Evolutionary conservation across 2,888 invertebrate species (phyloP).

Genomic region (Ernsta delagoae): DNA sequence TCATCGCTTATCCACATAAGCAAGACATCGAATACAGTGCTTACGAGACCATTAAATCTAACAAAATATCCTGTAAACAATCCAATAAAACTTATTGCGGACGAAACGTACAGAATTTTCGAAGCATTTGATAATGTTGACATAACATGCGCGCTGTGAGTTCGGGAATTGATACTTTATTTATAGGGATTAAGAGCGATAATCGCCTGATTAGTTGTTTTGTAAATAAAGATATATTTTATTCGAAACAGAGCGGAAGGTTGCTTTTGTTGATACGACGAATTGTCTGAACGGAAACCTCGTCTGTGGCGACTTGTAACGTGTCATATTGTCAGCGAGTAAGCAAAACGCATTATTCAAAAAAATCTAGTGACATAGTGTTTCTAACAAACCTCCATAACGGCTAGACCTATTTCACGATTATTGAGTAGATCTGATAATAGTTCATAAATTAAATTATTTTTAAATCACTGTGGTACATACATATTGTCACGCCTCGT

Average conservation of each 20-base stretch:
- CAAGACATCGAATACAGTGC: background rate
- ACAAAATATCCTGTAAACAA: conserved; percentile 13
- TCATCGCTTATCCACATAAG: background rate
- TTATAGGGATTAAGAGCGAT: background rate
- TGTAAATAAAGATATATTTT: conserved; percentile 37
- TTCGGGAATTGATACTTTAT: background rate
- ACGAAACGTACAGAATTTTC: conserved; percentile 7
- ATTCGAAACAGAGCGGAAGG: conserved; percentile 29
- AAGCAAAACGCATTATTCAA: too few relatives aligned
- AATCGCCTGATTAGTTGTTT: conserved; percentile 6
- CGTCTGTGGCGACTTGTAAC: background rate
- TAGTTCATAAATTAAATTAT: too few relatives aligned
- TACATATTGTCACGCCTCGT: too few relatives aligned
- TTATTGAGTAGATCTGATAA: too few relatives aligned
- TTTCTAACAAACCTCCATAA: too few relatives aligned
- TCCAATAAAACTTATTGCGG: background rate
- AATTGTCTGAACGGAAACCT: conserved; percentile 33
- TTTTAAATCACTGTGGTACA: too few relatives aligned
- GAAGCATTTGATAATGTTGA: conserved; percentile 25
- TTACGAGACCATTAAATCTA: background rate
- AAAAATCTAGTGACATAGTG: too few relatives aligned
- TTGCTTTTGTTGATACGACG: conserved; percentile 31
- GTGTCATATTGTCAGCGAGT: too few relatives aligned
- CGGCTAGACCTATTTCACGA: too few relatives aligned
- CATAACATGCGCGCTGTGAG: conserved; percentile 3